Percentiles rank a stretch among this genome's conserved stretches.
phyloP scores from a whole-genome alignment of 2,888 invertebrate genomes.

The Meiosimyza platycephala region DNA sequence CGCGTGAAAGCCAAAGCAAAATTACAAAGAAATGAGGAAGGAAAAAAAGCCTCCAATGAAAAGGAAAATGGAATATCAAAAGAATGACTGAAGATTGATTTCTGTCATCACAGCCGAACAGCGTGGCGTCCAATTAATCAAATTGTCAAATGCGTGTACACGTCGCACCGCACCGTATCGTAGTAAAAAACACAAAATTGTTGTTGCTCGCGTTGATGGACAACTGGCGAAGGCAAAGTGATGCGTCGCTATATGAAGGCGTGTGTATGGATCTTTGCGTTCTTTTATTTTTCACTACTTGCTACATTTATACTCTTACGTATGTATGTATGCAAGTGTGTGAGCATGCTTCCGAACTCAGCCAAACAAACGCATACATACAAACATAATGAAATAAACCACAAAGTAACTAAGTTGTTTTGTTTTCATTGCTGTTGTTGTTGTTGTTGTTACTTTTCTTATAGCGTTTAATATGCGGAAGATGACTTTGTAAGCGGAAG shows the following conservation, averaged over 20 bases:
- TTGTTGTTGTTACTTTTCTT: constrained; percentile 1
- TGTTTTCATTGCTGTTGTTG: constrained; percentile 2
- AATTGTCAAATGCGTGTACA: constrained; percentile 45
- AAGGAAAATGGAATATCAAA: no score
- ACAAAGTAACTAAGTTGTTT: constrained; percentile 1
- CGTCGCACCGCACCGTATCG: no score
- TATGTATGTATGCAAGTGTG: no score
- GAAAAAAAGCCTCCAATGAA: no score
- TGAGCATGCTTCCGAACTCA: background rate
- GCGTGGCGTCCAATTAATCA: constrained; percentile 51
- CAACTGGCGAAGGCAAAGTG: background rate
- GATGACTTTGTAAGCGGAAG: constrained; percentile 41
- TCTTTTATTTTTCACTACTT: no score
- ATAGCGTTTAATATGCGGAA: constrained; percentile 37
- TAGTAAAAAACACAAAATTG: no score
- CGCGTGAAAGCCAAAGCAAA: no score
- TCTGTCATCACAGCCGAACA: constrained; percentile 29
- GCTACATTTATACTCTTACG: no score
- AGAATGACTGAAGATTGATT: constrained; percentile 13
- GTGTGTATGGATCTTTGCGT: background rate
- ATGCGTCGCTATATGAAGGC: constrained; percentile 12
- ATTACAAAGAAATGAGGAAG: no score
- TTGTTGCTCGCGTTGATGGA: constrained; percentile 36
- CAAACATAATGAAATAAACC: background rate
- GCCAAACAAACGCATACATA: constrained; percentile 9